Percentiles rank a stretch among this genome's conserved stretches.
phyloP scores from a whole-genome alignment of 2,113 vertebrate genomes.

The Nanger granti region DNA sequence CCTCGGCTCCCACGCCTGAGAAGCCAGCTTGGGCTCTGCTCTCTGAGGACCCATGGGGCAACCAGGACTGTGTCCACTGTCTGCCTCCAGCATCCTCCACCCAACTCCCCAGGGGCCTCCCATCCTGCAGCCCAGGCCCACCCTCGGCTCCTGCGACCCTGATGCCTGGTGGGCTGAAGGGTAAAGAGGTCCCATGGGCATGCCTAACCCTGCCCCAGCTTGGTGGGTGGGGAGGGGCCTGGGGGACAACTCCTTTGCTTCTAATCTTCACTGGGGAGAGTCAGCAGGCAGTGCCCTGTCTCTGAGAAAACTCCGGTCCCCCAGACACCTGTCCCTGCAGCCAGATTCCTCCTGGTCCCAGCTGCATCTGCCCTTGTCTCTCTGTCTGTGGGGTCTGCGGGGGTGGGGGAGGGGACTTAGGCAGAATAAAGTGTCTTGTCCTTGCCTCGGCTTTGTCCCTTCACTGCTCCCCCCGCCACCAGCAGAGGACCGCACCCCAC shows the following conservation, averaged over 20 bases:
- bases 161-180: not conserved
- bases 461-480: not conserved
- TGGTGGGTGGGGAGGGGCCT: too few species aligned
- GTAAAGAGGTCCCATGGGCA: not conserved
- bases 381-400: not conserved
- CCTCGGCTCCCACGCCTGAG: conserved; percentile 65
- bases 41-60: conserved; percentile 62
- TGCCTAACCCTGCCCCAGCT: not conserved
- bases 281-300: not conserved
- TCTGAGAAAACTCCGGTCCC: not conserved
- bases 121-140: not conserved
- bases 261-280: not conserved
- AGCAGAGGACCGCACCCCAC: not conserved
- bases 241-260: not conserved
- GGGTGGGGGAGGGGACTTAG: not conserved
- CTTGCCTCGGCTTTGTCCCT: not conserved
- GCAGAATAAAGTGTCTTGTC: not conserved
- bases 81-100: not conserved
- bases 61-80: not conserved
- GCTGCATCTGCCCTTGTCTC: not conserved
- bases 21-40: conserved; percentile 78
- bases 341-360: not conserved
- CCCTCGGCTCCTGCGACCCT: not conserved
- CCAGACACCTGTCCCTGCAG: not conserved
- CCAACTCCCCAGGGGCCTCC: not conserved